Evolutionary conservation across 2,113 vertebrate genomes (phyloP).

Genomic region (Periophthalmodon schlosseri): DNA sequence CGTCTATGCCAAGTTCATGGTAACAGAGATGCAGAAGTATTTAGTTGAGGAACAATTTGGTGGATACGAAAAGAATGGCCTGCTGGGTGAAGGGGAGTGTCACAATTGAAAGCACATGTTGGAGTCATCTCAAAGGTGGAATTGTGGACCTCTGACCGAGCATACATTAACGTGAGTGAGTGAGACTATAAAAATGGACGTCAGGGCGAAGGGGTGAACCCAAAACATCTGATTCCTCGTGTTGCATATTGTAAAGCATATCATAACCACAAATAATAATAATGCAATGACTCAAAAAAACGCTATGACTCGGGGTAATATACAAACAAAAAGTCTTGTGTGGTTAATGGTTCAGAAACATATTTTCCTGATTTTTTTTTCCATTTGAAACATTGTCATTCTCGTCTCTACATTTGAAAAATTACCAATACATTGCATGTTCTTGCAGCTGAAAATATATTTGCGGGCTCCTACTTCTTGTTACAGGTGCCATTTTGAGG

Average conservation of each 20-base stretch:
- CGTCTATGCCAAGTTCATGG: not conserved
- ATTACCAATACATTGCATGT: too few species aligned
- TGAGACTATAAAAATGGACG: conserved; percentile 18
- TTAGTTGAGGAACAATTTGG: conserved; percentile 37
- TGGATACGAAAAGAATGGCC: conserved; percentile 31
- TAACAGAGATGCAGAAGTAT: conserved; percentile 14
- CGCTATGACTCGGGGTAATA: not conserved
- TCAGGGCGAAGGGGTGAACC: conserved; percentile 6
- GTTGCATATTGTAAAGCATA: conserved; percentile 8
- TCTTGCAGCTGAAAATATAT: not conserved
- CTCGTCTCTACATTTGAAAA: too few species aligned
- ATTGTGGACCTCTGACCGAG: conserved; percentile 56
- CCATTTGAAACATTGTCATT: too few species aligned
- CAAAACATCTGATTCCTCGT: conserved; percentile 9
- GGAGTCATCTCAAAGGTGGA: conserved; percentile 26
- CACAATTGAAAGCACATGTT: conserved; percentile 73
- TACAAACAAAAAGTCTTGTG: not conserved
- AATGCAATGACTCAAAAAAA: conserved; percentile 17
- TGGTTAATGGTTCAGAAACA: not conserved
- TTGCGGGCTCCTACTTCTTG: not conserved
- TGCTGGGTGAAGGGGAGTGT: conserved; percentile 42
- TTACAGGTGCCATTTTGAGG: not conserved
- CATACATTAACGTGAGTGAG: conserved; percentile 47
- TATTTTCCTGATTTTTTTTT: not conserved
- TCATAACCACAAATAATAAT: not conserved